Base-by-base conservation (phyloP, 2,797 vertebrate genomes). In the Dendrocincla tyrannina region DNA sequence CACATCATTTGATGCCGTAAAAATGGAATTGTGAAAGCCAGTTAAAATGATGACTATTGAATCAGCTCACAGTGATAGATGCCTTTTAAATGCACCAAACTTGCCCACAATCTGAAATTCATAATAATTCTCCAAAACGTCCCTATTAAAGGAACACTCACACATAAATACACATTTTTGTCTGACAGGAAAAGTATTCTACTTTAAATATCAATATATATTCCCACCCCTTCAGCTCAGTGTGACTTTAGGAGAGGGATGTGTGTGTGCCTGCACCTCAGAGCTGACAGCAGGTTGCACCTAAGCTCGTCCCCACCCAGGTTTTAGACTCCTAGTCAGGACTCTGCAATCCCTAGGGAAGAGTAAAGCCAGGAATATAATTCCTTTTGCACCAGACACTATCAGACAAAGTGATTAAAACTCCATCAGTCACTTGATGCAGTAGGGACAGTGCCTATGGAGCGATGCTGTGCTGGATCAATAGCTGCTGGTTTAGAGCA, bases 1-100 rank as follows among this genome's bases (percentile, higher is more conserved):
- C n/a, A 74, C 70, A 59, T 85, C 60, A 81, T 52, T 63, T 89
- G 86, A 64, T 63, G 79, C 4, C 77, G 58, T 95, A 91, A 94
- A 95, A 92, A 85, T 66, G 63, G 84, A 76, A 62, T 55, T 78
- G 78, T 89, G 84, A 93, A 87, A 95, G 76, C 28, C 80, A 32
- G 89, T 27, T 82, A 41, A 39, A 75, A 9, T 67, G 66, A 94
- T 63, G 86, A 27, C 72, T 81, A 33, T 32, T 91, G 73, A 81
- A 73, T 56, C 63, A 59, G 78, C 24, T 68, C 60, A 7, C 3
- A 2, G 56, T 85, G 83, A 92, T n/a, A 81, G 67, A 91, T 64
- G 7, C 37, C 60, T 86, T 93, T 80, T 56, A 72, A 94, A 94
- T 7, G 62, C 76, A 68, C 2, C 25, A 42, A 76, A 78, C 82